Base-by-base conservation (phyloP, 2,888 invertebrate genomes). In the Ametastegia equiseti region DNA sequence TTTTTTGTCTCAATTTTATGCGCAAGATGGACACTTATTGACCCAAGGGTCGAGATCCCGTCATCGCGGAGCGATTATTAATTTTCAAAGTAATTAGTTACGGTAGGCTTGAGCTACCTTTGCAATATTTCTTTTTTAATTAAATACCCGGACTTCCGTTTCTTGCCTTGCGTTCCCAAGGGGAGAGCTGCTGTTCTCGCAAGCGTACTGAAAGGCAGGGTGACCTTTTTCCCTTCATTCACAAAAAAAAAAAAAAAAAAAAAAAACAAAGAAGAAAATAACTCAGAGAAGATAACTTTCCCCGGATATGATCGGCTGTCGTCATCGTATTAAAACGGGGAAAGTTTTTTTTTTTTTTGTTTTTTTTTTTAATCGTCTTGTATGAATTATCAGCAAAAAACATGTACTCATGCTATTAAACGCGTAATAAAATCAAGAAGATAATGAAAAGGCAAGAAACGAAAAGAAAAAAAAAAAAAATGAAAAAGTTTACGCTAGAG, bases 41-140 rank as follows among this genome's bases (percentile, higher is more conserved):
- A 60, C 60, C 30, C 60, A 30, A 1, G 60, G 11, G 30, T 60
- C 60, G 30, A n/a, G n/a, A n/a, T n/a, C 60, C 60, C 30, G 60
- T 60, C 60, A 60, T 30, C 15, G n/a, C n/a, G 4, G 6, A 60
- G 60, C 60, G 19, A 11, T 39, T 67, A 67, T 67, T 67, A 36
- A 67, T 67, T 67, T 67, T 5, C 39, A 39, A 67, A 67, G 65
- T 67, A 67, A 67, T 67, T 67, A 67, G 65, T 67, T 23, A 67
- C 65, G 65, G 39, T 39, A 23, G 39, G 65, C 39, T 39, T 19
- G 36, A 67, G 23, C n/a, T n/a, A n/a, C n/a, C 65, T 19, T 27
- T 36, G 36, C 65, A n/a, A 67, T 67, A 67, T 67, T 67, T 67
- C 65, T 67, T 67, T 39, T 67, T 67, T 67, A 67, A 67, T 67